These are phyloP conservation scores for Cebus imitator DNA, from an alignment of 2,113 vertebrate genomes.

Conservation along the genomic window DNA sequence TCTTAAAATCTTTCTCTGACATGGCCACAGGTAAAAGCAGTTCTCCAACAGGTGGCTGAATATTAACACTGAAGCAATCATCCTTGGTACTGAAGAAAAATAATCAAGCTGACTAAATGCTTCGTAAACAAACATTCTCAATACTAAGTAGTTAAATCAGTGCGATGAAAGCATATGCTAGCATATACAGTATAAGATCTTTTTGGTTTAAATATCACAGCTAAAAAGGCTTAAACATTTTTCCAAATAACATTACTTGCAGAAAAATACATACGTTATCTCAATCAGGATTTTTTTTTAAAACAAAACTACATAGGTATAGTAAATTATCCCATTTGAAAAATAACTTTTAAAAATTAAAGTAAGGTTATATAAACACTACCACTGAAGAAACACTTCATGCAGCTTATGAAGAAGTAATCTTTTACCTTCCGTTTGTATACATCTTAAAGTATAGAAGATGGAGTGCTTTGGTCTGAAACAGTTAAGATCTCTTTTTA, in stretches of 20 bases:
- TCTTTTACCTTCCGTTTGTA: neutral
- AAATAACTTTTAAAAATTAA: neutral
- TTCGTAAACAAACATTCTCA: conserved; percentile 28
- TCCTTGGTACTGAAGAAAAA: conserved; percentile 90
- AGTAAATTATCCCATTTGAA: neutral
- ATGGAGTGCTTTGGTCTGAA: neutral
- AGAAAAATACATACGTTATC: conserved; percentile 28
- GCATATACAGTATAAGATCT: neutral
- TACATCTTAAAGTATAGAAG: neutral
- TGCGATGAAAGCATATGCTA: neutral
- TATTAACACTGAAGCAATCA: conserved; percentile 91
- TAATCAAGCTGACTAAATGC: conserved; percentile 54
- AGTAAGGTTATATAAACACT: neutral
- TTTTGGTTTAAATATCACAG: neutral
- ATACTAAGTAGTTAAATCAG: neutral
- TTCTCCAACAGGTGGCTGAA: conserved; percentile 95
- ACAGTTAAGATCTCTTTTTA: neutral
- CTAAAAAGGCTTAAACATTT: neutral
- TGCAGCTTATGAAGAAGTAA: neutral
- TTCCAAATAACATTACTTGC: neutral
- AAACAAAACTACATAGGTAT: neutral
- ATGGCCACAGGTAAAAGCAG: conserved; percentile 92
- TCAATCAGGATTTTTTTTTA: neutral
- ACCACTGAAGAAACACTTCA: neutral
- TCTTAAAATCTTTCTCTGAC: conserved; percentile 93